Base-by-base conservation (phyloP, 2,888 invertebrate genomes). In the Boloria selene region DNA sequence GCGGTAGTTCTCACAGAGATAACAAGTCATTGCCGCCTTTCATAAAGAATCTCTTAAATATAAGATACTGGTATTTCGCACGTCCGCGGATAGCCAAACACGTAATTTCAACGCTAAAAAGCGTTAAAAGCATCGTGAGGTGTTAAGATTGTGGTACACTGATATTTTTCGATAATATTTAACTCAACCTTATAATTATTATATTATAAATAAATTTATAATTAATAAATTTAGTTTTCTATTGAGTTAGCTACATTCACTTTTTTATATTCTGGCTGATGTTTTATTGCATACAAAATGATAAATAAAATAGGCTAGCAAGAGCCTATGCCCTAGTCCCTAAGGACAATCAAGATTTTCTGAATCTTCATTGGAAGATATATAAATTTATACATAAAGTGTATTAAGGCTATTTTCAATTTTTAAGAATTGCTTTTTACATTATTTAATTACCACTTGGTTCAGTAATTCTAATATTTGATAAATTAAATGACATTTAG, bases 51-150 rank as follows among this genome's bases (percentile, higher is more conserved):
- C 53, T 50, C 59, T 54, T 62, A 67, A 66, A 71, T 61, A 58
- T 63, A 70, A 74, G 71, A 62, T 58, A 72, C 31, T 38, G 31
- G 31, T 10, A 38, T 73, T 79, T 74, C 70, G 73, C 74, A 73
- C 73, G 73, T 74, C 68, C 59, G 52, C 56, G 68, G 69, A 61
- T 61, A 70, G 59, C 65, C 73, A 76, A 77, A 79, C 75, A 79
- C 68, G 68, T 74, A 75, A 78, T 77, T 74, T 72, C 70, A 60
- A 65, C 71, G 77, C 75, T 79, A 81, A 80, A 75, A 76, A 77
- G 79, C 76, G 76, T 72, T 75, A 75, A 75, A 73, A 73, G 73
- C 74, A 63, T 69, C 73, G 68, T 71, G 61, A 65, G 52, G n/a
- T 60, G 17, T 64, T 49, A 70, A 55, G 66, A n/a, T 58, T 4